A percentile compares a stretch with the other conserved stretches of the same genome.
Evolutionary conservation across 2,888 invertebrate species (phyloP).

Genomic region (Andricus curvator): DNA sequence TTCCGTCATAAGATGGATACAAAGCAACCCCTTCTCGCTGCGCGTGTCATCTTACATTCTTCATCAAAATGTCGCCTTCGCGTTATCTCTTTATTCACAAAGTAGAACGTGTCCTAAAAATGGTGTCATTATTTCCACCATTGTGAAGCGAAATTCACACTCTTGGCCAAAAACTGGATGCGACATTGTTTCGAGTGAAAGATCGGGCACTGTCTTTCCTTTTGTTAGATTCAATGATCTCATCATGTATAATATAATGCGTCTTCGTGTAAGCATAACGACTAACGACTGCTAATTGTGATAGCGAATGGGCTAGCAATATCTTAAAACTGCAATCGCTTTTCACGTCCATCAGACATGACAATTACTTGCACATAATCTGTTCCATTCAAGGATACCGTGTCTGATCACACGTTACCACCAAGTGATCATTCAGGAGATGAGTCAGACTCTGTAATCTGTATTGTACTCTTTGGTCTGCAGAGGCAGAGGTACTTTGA

Average conservation of each 20-base stretch:
- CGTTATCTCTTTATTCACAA: neutral
- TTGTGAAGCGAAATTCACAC: neutral
- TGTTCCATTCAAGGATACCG: slow-evolving; percentile 9
- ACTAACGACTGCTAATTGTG: neutral
- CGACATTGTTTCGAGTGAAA: neutral
- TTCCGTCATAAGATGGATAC: neutral
- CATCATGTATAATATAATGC: neutral
- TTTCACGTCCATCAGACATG: slow-evolving; percentile 19
- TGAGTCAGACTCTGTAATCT: slow-evolving; percentile 14
- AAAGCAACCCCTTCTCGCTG: neutral
- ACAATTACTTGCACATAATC: slow-evolving; percentile 22
- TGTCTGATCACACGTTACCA: slow-evolving; percentile 12
- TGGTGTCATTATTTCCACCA: neutral
- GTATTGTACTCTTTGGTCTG: neutral
- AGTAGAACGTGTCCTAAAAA: neutral
- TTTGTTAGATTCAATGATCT: neutral
- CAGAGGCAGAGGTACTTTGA: too few species aligned
- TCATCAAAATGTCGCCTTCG: neutral
- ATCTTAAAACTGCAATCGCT: neutral
- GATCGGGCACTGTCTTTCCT: neutral
- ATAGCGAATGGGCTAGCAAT: neutral
- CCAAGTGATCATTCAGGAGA: neutral
- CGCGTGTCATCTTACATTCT: neutral
- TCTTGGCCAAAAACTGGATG: neutral
- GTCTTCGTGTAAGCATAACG: neutral